phyloP scores from a whole-genome alignment of 2,888 invertebrate genomes.

The Opisthograptis luteolata region DNA sequence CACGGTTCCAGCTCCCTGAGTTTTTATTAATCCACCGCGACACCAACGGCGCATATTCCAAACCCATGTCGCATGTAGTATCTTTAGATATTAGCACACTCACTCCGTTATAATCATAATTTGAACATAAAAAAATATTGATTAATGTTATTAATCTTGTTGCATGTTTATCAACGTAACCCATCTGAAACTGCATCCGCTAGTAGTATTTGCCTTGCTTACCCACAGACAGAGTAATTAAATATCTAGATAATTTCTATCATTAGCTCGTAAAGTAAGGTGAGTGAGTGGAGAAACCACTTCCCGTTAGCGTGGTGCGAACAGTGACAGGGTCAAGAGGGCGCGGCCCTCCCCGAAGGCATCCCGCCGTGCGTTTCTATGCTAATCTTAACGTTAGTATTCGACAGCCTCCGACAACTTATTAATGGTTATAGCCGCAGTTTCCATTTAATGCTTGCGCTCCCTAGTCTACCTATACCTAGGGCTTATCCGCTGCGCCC shows the following conservation, averaged over 20 bases:
- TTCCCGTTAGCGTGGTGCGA: slow-evolving; percentile 77
- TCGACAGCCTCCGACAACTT: slow-evolving; percentile 72
- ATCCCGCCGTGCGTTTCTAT: slow-evolving; percentile 78
- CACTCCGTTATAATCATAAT: background rate
- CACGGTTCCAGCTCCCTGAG: slow-evolving; percentile 78
- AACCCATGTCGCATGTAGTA: slow-evolving; percentile 15
- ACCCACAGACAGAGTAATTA: slow-evolving; percentile 47
- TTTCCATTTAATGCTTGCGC: slow-evolving; percentile 69
- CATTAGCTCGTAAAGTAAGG: slow-evolving; percentile 51
- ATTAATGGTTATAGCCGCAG: slow-evolving; percentile 77
- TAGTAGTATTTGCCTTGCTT: slow-evolving; percentile 24
- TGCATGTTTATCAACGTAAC: slow-evolving; percentile 1
- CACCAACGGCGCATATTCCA: slow-evolving; percentile 46
- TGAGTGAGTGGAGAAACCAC: slow-evolving; percentile 64
- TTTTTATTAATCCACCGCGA: slow-evolving; percentile 70
- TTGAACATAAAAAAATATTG: background rate
- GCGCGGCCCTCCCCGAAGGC: slow-evolving; percentile 71
- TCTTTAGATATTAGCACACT: slow-evolving; percentile 13
- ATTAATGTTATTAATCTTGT: background rate
- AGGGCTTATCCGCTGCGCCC: slow-evolving; percentile 54
- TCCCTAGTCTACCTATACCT: slow-evolving; percentile 57
- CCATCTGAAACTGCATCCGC: slow-evolving; percentile 10
- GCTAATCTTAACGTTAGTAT: slow-evolving; percentile 76
- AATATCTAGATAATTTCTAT: slow-evolving; percentile 50
- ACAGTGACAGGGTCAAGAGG: slow-evolving; percentile 80